Evolutionary conservation across 2,113 vertebrate genomes (phyloP).

Genomic region (Potamarius usumacintae): DNA sequence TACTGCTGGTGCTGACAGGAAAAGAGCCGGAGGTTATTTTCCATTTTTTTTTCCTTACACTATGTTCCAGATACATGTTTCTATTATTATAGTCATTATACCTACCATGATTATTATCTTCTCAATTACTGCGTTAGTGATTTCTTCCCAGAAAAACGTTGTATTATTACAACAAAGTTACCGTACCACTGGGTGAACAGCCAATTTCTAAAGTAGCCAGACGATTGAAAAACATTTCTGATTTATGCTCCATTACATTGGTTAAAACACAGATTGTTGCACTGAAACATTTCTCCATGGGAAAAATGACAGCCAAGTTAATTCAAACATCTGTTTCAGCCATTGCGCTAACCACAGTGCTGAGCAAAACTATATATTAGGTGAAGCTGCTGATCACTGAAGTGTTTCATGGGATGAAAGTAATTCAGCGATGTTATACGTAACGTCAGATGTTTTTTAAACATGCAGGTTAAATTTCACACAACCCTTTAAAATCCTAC

Average conservation of each 20-base stretch:
- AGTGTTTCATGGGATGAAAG: background rate
- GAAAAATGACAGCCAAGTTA: background rate
- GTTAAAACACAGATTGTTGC: background rate
- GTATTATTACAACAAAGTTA: background rate
- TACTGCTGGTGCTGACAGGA: slow-evolving; percentile 23
- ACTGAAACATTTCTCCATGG: background rate
- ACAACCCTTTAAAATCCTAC: background rate
- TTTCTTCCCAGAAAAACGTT: background rate
- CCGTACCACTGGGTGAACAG: background rate
- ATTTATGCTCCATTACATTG: background rate
- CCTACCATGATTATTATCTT: background rate
- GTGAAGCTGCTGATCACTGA: slow-evolving; percentile 12
- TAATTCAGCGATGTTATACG: background rate
- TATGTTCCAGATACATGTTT: background rate
- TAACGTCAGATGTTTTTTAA: background rate
- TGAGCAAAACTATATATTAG: background rate
- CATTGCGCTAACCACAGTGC: background rate
- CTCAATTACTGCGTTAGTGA: background rate
- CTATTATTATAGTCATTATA: background rate
- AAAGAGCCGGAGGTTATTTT: background rate
- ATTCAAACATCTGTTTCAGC: slow-evolving; percentile 5
- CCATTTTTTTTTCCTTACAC: background rate
- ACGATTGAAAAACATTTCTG: background rate
- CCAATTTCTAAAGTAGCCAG: background rate
- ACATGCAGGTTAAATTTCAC: background rate